These are phyloP conservation scores for Haliclona indistincta DNA, from an alignment of 37 sponge, comb jelly and placozoan species.

Conservation along the genomic window DNA sequence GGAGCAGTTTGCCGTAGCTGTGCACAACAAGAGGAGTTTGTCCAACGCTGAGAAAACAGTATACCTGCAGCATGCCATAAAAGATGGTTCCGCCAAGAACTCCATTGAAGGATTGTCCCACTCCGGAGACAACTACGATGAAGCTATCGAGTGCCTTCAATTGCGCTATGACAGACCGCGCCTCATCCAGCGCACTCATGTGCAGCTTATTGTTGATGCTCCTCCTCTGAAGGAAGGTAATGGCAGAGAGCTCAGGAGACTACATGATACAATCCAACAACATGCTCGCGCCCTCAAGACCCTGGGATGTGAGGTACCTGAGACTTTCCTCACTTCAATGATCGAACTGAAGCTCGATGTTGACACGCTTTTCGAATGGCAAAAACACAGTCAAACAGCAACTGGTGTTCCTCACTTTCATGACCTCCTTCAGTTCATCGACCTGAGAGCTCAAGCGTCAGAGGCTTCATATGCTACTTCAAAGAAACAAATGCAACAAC, in stretches of 20 bases:
- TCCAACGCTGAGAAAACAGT: slow-evolving; percentile 42
- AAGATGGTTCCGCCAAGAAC: slow-evolving; percentile 44
- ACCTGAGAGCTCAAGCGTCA: slow-evolving; percentile 49
- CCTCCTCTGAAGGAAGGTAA: slow-evolving; percentile 46
- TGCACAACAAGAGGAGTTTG: slow-evolving; percentile 29
- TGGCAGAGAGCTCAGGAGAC: slow-evolving; percentile 24
- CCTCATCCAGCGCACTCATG: slow-evolving; percentile 53
- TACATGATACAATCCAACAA: slow-evolving; percentile 45
- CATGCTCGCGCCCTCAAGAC: slow-evolving; percentile 51
- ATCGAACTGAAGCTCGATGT: slow-evolving; percentile 38
- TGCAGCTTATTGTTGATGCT: slow-evolving; percentile 29
- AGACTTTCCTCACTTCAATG: slow-evolving; percentile 34
- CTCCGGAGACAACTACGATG: slow-evolving; percentile 47
- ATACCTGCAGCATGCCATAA: slow-evolving; percentile 41
- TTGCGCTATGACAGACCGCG: slow-evolving; percentile 32
- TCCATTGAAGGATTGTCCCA: slow-evolving; percentile 52
- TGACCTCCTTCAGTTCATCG: slow-evolving; percentile 37
- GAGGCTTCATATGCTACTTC: slow-evolving; percentile 5
- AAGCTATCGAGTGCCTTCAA: slow-evolving; percentile 50
- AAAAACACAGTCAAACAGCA: slow-evolving; percentile 40
- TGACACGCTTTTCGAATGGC: slow-evolving; percentile 46
- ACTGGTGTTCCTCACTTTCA: slow-evolving; percentile 35
- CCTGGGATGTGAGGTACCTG: slow-evolving; percentile 33
- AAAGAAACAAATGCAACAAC: slow-evolving; percentile 11
- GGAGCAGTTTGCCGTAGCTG: slow-evolving; percentile 42